phyloP scores from a whole-genome alignment of 2,797 vertebrate genomes.

The Pelochelys cantorii region DNA sequence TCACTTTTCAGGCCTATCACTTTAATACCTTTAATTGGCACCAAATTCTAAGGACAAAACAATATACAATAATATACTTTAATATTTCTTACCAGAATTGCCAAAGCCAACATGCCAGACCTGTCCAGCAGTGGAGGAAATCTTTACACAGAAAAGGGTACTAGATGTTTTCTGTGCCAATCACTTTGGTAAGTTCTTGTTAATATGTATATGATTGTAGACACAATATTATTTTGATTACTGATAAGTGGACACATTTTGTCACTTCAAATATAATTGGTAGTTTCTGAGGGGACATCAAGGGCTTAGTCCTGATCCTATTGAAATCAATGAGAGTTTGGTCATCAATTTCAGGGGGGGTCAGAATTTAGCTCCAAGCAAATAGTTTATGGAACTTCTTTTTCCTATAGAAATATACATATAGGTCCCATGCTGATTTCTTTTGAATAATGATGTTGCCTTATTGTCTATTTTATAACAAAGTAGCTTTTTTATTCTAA shows the following conservation, averaged over 20 bases:
- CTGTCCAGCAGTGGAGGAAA: slow-evolving; percentile 86
- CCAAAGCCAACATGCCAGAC: slow-evolving; percentile 89
- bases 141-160: slow-evolving; percentile 81
- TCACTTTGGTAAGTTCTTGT: slow-evolving; percentile 86
- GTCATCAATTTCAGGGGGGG: background rate
- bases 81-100: slow-evolving; percentile 77
- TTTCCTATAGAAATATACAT: slow-evolving; percentile 18
- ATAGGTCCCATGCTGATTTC: background rate
- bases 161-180: slow-evolving; percentile 86
- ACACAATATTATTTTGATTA: background rate
- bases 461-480: background rate
- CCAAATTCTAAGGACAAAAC: slow-evolving; percentile 4
- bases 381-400: slow-evolving; percentile 1
- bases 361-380: background rate
- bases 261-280: background rate
- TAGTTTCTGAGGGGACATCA: slow-evolving; percentile 32
- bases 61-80: background rate
- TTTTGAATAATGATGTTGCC: background rate
- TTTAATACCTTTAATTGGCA: background rate
- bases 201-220: background rate
- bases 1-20: background rate
- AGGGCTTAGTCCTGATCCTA: background rate
- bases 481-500: slow-evolving; percentile 3
- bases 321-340: background rate
- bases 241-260: background rate